Evolutionary conservation across 2,113 vertebrate species (phyloP).

Genomic region (Dinomys branickii): DNA sequence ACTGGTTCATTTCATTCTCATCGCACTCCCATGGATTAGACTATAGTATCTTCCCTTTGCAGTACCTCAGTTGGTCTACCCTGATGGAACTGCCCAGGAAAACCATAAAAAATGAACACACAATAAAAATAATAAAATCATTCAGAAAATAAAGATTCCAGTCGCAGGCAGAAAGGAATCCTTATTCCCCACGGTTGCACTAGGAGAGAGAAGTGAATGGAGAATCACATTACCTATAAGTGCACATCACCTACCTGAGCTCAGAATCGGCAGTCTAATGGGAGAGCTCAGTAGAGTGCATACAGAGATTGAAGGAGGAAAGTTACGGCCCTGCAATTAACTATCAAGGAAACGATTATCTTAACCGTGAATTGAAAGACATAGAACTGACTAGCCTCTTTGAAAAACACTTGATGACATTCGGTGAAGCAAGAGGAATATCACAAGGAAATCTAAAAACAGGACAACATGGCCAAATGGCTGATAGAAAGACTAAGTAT

Average conservation of each 20-base stretch:
- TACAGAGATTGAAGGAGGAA: not conserved
- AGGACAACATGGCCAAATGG: not conserved
- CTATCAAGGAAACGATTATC: not conserved
- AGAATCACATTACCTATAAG: not conserved
- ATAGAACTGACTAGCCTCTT: not conserved
- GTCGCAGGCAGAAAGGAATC: not conserved
- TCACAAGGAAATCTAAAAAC: not conserved
- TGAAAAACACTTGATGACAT: not conserved
- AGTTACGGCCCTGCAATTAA: not conserved
- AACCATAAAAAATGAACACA: not conserved
- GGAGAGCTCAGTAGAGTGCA: not conserved
- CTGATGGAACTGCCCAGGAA: not conserved
- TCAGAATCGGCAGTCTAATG: not conserved
- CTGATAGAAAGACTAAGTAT: not conserved
- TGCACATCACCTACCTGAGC: not conserved
- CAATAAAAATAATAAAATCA: not conserved
- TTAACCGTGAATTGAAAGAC: not conserved
- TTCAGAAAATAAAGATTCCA: not conserved
- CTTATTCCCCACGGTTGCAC: accelerated
- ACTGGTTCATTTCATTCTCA: not conserved
- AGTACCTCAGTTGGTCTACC: no score
- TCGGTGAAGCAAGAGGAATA: not conserved
- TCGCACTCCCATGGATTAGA: not conserved
- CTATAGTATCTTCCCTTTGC: not conserved
- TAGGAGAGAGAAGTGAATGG: accelerated